Percentiles rank a stretch among this genome's conserved stretches.
phyloP scores from a whole-genome alignment of 2,113 vertebrate genomes.

The Siniperca knerii region DNA sequence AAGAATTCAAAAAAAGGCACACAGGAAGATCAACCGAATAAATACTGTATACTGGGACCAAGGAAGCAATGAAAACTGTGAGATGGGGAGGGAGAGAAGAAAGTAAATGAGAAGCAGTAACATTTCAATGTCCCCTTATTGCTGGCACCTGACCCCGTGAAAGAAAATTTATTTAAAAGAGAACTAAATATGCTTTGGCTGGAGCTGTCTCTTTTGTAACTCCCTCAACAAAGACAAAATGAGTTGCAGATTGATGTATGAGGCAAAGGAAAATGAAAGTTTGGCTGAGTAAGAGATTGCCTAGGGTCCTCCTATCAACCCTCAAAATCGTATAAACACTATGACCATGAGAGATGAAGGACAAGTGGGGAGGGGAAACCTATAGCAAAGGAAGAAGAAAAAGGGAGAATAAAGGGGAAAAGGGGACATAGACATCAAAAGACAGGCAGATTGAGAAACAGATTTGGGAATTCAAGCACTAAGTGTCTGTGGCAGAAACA shows the following conservation, averaged over 20 bases:
- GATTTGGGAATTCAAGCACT: slow-evolving; percentile 44
- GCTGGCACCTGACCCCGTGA: slow-evolving; percentile 48
- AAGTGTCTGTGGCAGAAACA: slow-evolving; percentile 17
- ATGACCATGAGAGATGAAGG: slow-evolving; percentile 45
- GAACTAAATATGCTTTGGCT: slow-evolving; percentile 66
- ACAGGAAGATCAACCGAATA: slow-evolving; percentile 30
- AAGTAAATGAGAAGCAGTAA: slow-evolving; percentile 41
- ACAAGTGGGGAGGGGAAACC: slow-evolving; percentile 3
- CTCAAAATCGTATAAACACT: slow-evolving; percentile 76
- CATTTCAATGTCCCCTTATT: slow-evolving; percentile 56
- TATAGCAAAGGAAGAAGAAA: slow-evolving; percentile 16
- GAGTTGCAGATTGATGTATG: slow-evolving; percentile 73
- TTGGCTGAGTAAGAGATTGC: slow-evolving; percentile 72
- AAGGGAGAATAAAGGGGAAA: background rate
- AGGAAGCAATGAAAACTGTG: slow-evolving; percentile 22
- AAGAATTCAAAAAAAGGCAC: slow-evolving; percentile 22
- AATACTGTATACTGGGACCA: background rate
- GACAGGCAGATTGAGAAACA: slow-evolving; percentile 21
- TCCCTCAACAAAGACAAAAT: slow-evolving; percentile 73
- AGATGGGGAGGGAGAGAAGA: background rate
- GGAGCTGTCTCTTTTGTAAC: slow-evolving; percentile 65
- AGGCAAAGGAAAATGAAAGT: slow-evolving; percentile 73
- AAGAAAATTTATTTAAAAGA: slow-evolving; percentile 68
- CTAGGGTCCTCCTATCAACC: slow-evolving; percentile 74
- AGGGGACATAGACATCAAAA: slow-evolving; percentile 27